phyloP scores from a whole-genome alignment of 1,140 invertebrate species.

The Luehdorfia chinensis region DNA sequence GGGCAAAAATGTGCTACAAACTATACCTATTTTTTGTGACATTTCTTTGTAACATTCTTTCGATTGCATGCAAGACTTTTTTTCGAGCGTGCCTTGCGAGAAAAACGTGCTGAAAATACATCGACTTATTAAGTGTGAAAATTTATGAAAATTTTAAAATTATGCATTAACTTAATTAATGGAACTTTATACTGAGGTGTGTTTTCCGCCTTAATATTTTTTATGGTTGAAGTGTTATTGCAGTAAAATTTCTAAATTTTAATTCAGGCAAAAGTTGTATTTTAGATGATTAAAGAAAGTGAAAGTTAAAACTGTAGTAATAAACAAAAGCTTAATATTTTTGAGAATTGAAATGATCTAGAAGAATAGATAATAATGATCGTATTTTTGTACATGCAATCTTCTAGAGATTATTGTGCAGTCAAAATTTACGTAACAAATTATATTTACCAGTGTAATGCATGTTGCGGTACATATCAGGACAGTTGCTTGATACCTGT shows the following conservation, averaged over 20 bases:
- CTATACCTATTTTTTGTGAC: slow-evolving; percentile 62
- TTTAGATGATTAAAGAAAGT: too few species aligned
- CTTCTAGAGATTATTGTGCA: neutral
- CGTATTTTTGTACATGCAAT: slow-evolving; percentile 12
- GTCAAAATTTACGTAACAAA: slow-evolving; percentile 2
- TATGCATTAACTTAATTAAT: too few species aligned
- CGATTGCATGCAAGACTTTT: slow-evolving; percentile 72
- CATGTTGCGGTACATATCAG: slow-evolving; percentile 73
- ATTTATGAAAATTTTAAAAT: too few species aligned
- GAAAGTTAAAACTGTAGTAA: too few species aligned
- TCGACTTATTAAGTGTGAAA: slow-evolving; percentile 1
- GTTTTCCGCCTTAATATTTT: too few species aligned
- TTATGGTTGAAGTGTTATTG: too few species aligned
- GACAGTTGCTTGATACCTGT: slow-evolving; percentile 65
- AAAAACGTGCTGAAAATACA: slow-evolving; percentile 63
- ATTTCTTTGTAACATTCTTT: slow-evolving; percentile 53
- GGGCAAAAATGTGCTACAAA: slow-evolving; percentile 18
- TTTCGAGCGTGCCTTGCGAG: slow-evolving; percentile 61
- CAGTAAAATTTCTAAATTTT: too few species aligned
- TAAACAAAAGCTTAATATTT: too few species aligned
- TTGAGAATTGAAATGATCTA: too few species aligned
- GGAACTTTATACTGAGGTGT: too few species aligned
- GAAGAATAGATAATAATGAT: too few species aligned
- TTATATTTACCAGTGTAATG: slow-evolving; percentile 64
- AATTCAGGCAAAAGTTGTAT: too few species aligned